Evolutionary conservation across 2,113 vertebrate genomes (phyloP), one percentile per base, ranked within the genome.

Genomic region (Rhynchopsitta pachyrhyncha): DNA sequence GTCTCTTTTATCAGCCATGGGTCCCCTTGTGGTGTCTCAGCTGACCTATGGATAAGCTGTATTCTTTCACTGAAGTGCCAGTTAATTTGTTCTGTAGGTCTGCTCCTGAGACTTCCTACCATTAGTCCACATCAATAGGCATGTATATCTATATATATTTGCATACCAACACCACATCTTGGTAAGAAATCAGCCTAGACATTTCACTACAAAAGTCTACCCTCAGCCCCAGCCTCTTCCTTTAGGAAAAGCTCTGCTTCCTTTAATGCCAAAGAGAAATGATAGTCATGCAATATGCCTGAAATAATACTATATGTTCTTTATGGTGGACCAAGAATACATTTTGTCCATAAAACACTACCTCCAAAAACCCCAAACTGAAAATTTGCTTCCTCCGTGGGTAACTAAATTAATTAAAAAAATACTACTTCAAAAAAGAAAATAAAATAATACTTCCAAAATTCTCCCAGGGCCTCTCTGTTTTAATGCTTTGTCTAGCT

Each of bases 321-420:
- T 86, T 41, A 29, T 41, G 19, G 20, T 23, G 81, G 71, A 83
- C 9, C 11, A 70, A 57, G 35, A 66, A 37, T 69, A 90, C 29
- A 82, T 73, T 44, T 44, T 11, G 1, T 4, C 31, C 16, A 57
- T 50, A n/a, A 35, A 4, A 5, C 11, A 7, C 15, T 31, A 59
- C 8, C 5, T 35, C 57, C 1, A 1, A 29, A 15, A 4, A 3
- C 3, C 20, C 4, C 23, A 41, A 63, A 82, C 1, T 27, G 37
- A 93, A 70, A 86, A 17, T 67, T 86, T 78, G 2, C 23, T 84
- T 67, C 47, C 28, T 86, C 19, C 44, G 4, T 29, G 8, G 14
- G 19, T 50, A 81, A 90, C 7, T 29, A 66, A 81, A 86, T 10
- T 35, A 88, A 69, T 55, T 62, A 47, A 84, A 81, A 71, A 73